These are phyloP conservation scores for Amphibalanus amphitrite DNA, from an alignment of 1,140 invertebrate genomes.

Conservation along the genomic window DNA sequence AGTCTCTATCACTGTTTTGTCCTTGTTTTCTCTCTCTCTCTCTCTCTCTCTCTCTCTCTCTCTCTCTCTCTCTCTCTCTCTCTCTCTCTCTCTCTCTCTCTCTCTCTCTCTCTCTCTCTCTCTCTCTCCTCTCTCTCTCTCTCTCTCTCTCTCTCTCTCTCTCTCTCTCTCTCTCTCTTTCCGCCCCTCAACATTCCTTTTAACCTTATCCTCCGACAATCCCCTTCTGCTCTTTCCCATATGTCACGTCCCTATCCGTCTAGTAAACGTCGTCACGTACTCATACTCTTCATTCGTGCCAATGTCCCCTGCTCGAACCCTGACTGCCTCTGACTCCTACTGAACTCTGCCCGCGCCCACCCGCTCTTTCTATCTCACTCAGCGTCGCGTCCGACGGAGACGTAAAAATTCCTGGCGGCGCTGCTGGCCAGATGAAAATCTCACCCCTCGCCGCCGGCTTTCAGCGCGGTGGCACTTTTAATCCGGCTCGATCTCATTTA, in stretches of 20 bases:
- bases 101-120: neutral
- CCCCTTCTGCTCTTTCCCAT: too few species aligned
- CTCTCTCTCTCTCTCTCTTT: constrained; percentile 5
- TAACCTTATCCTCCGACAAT: neutral
- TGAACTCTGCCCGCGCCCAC: neutral
- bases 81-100: constrained; percentile 1
- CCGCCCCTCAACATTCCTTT: constrained; percentile 3
- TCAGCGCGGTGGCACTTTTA: neutral
- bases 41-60: constrained; percentile 2
- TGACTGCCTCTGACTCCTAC: neutral
- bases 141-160: too few species aligned
- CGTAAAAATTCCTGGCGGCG: neutral
- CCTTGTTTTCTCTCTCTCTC: constrained; percentile 5
- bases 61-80: constrained; percentile 4
- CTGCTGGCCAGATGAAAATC: neutral
- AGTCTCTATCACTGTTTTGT: neutral
- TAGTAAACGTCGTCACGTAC: too few species aligned
- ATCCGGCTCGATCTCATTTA: neutral
- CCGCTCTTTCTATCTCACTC: neutral
- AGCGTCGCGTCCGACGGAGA: neutral
- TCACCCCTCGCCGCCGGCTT: neutral
- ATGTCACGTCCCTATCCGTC: too few species aligned
- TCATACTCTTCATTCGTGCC: too few species aligned
- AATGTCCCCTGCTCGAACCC: neutral
- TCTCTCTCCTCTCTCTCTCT: too few species aligned